Evolutionary conservation across 2,797 vertebrate genomes (phyloP).

Genomic region (Hapalemur alaotrensis): DNA sequence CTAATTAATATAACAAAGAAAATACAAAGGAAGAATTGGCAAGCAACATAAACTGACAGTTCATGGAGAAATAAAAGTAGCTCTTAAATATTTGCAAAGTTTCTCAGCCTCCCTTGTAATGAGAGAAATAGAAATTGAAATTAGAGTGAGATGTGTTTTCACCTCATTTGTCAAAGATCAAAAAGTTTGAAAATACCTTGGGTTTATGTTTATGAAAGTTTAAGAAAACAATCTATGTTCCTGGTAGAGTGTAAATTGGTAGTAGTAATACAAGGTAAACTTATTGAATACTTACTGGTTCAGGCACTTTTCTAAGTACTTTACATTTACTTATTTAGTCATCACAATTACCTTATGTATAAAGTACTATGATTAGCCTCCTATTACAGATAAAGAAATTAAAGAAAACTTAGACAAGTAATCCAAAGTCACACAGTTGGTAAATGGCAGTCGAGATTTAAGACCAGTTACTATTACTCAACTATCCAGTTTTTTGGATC

Average conservation of each 20-base stretch:
- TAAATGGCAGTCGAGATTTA: not conserved
- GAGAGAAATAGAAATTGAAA: not conserved
- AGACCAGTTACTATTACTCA: not conserved
- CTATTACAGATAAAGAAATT: not conserved
- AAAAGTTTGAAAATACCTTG: not conserved
- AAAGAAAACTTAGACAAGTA: not conserved
- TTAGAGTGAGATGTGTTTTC: not conserved
- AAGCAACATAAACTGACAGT: not conserved
- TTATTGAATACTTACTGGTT: not conserved
- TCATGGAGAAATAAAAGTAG: not conserved
- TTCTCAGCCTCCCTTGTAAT: not conserved
- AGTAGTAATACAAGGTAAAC: not conserved
- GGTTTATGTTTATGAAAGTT: not conserved
- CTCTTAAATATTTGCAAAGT: not conserved
- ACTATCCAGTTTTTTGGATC: not conserved
- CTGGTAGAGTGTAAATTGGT: not conserved
- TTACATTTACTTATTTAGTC: not conserved
- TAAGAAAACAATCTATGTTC: not conserved
- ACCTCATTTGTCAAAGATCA: not conserved
- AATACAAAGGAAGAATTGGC: not conserved
- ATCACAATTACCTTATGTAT: not conserved
- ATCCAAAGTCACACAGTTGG: not conserved
- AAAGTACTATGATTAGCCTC: not conserved
- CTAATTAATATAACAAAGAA: not conserved
- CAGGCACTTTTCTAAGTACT: not conserved